Conservation (phyloP, 2,797 vertebrate species). For the Cyclura pinguis region DNA sequence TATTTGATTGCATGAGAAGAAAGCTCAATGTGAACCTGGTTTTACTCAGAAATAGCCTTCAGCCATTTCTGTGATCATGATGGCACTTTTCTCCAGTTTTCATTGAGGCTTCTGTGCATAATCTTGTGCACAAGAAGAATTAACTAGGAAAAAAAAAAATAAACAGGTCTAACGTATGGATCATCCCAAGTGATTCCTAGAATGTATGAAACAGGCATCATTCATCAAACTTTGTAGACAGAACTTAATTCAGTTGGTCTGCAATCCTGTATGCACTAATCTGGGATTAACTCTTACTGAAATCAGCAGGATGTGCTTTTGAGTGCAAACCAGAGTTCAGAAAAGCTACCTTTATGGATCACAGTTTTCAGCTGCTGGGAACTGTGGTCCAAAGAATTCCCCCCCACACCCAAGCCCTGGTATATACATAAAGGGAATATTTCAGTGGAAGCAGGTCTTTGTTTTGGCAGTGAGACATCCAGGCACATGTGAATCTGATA, state of each 20-base stretch:
- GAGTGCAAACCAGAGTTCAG: background rate
- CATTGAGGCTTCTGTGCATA: background rate
- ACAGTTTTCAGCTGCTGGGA: background rate
- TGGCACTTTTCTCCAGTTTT: background rate
- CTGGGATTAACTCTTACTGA: background rate
- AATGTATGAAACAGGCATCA: constrained; percentile 2
- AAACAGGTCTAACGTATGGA: background rate
- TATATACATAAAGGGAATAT: background rate
- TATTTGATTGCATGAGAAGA: background rate
- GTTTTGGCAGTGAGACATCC: background rate
- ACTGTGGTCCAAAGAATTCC: background rate
- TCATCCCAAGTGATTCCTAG: background rate
- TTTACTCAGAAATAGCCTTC: background rate
- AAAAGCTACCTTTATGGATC: no score
- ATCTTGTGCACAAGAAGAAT: background rate
- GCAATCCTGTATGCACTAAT: background rate
- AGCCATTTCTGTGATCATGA: background rate
- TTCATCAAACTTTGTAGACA: background rate
- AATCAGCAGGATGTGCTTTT: background rate
- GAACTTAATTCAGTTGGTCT: background rate
- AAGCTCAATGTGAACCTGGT: background rate
- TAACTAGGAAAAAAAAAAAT: background rate
- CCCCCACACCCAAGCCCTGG: no score
- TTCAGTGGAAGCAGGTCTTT: background rate
- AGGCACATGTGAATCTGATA: background rate